A percentile compares a stretch with the other conserved stretches of the same genome.
Conservation (phyloP, 2,888 invertebrate genomes). For the Oscheius onirici region DNA sequence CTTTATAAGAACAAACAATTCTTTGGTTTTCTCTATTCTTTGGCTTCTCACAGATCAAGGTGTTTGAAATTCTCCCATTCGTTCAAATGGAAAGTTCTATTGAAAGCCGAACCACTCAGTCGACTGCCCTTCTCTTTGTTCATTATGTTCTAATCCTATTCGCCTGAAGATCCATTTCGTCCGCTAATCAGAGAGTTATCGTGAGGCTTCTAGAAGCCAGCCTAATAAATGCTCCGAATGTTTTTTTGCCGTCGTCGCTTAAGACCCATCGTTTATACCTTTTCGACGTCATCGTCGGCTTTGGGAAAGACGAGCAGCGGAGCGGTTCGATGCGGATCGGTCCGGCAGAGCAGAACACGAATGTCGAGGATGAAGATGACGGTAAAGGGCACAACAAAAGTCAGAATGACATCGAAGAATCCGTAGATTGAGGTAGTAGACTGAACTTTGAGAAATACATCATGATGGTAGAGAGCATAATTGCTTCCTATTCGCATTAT, state of each 20-base stretch:
- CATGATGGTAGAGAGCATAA: not conserved
- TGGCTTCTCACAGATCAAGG: too few relatives aligned
- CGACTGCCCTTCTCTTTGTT: too few relatives aligned
- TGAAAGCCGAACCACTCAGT: too few relatives aligned
- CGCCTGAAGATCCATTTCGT: too few relatives aligned
- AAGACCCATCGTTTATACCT: constrained; percentile 38
- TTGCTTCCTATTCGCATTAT: not conserved
- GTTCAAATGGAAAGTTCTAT: too few relatives aligned
- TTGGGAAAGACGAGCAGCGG: constrained; percentile 65
- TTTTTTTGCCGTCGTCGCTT: constrained; percentile 2
- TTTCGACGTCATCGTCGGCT: constrained; percentile 58
- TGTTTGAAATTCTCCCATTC: too few relatives aligned
- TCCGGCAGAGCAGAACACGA: constrained; percentile 59
- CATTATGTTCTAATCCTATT: too few relatives aligned
- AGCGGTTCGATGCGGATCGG: constrained; percentile 38
- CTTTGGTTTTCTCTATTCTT: too few relatives aligned
- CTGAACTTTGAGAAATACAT: not conserved
- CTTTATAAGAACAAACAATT: too few relatives aligned
- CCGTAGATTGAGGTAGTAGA: constrained; percentile 15
- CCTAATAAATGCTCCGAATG: constrained; percentile 2
- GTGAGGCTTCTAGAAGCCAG: constrained; percentile 7
- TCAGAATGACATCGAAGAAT: constrained; percentile 51
- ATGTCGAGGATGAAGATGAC: constrained; percentile 55
- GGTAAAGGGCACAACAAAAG: constrained; percentile 51
- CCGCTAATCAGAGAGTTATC: constrained; percentile 1